phyloP scores from a whole-genome alignment of 2,888 invertebrate species.

The Limenitis camilla region DNA sequence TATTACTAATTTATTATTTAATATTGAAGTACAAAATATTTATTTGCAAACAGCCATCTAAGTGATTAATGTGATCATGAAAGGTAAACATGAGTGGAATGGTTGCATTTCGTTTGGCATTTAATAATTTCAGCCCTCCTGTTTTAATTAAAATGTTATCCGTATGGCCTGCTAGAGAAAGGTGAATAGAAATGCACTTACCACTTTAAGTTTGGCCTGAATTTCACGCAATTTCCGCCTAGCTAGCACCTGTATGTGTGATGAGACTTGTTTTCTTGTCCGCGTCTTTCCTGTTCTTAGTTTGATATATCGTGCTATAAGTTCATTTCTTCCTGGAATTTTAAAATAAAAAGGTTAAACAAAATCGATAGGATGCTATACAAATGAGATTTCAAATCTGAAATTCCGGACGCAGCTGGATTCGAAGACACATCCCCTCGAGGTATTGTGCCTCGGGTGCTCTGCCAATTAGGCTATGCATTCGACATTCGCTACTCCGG shows the following conservation, averaged over 20 bases:
- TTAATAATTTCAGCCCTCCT: not conserved
- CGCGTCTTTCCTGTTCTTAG: slow-evolving; percentile 99
- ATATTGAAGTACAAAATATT: too few species aligned
- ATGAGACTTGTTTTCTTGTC: slow-evolving; percentile 99
- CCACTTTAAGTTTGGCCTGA: slow-evolving; percentile 98
- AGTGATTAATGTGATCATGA: too few species aligned
- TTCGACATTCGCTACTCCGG: not conserved
- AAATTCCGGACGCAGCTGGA: slow-evolving; percentile 6
- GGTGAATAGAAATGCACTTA: slow-evolving; percentile 66
- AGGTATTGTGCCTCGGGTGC: slow-evolving; percentile 2
- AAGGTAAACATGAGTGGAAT: not conserved
- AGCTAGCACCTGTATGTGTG: slow-evolving; percentile 99
- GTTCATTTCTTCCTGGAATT: slow-evolving; percentile 97
- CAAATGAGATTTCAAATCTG: slow-evolving; percentile 1
- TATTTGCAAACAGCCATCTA: too few species aligned
- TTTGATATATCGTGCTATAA: slow-evolving; percentile 99
- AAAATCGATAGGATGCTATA: not conserved
- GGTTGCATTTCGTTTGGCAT: slow-evolving; percentile 1
- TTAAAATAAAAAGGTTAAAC: slow-evolving; percentile 6
- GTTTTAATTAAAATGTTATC: slow-evolving; percentile 20
- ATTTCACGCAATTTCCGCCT: slow-evolving; percentile 98
- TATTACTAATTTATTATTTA: too few species aligned
- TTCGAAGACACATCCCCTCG: not conserved
- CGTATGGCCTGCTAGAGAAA: slow-evolving; percentile 9
- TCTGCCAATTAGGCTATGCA: not conserved